Evolutionary conservation across 2,113 vertebrate species (phyloP).

Genomic region (Silurus glanis): DNA sequence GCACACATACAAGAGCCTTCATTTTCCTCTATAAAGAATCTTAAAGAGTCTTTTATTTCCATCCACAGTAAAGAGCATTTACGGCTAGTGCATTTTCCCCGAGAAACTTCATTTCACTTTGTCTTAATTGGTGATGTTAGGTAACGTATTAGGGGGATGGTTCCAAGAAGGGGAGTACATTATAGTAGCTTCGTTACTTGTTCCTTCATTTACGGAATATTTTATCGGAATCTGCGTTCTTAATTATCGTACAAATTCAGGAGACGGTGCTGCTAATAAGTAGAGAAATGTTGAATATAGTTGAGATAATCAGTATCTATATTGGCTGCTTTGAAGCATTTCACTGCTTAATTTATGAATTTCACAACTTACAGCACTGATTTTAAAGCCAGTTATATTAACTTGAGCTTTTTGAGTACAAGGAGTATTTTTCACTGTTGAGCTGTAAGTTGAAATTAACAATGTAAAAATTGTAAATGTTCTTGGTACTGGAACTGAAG

Average conservation of each 20-base stretch:
- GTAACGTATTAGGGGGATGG: slow-evolving; percentile 58
- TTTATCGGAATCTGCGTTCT: slow-evolving; percentile 68
- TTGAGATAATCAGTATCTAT: slow-evolving; percentile 32
- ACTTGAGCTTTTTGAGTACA: slow-evolving; percentile 3
- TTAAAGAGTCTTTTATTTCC: slow-evolving; percentile 67
- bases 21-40: slow-evolving; percentile 49
- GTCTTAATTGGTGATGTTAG: slow-evolving; percentile 73
- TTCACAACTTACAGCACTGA: background rate
- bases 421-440: background rate
- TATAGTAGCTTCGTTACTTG: slow-evolving; percentile 67
- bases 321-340: slow-evolving; percentile 7
- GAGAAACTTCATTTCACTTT: slow-evolving; percentile 66
- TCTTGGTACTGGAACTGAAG: background rate
- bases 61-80: slow-evolving; percentile 68
- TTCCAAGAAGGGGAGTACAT: slow-evolving; percentile 61
- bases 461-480: background rate
- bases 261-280: slow-evolving; percentile 28
- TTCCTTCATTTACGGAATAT: slow-evolving; percentile 68
- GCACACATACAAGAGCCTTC: slow-evolving; percentile 27
- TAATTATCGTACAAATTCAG: slow-evolving; percentile 34
- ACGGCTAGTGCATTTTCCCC: slow-evolving; percentile 58
- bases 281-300: slow-evolving; percentile 2
- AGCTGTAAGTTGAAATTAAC: background rate
- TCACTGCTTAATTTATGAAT: slow-evolving; percentile 16
- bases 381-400: slow-evolving; percentile 10